phyloP scores from a whole-genome alignment of 2,888 invertebrate species.

The Vandiemenella viatica region DNA sequence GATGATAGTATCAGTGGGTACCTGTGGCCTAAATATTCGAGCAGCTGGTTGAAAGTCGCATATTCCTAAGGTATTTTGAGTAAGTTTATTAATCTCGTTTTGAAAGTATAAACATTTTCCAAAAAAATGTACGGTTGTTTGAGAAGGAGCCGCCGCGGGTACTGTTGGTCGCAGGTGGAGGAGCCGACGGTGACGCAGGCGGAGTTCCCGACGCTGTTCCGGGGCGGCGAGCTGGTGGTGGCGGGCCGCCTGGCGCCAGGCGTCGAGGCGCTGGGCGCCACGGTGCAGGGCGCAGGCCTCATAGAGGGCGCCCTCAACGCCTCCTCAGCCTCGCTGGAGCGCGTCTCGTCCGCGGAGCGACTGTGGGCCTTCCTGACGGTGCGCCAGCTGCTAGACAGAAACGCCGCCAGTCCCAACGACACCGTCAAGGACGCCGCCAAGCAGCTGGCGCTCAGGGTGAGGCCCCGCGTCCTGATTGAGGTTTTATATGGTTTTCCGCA shows the following conservation, averaged over 20 bases:
- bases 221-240: slow-evolving; percentile 46
- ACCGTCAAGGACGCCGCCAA: not conserved
- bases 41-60: no score
- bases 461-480: no score
- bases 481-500: no score
- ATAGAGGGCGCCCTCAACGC: not conserved
- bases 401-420: not conserved
- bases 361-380: slow-evolving; percentile 54
- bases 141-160: no score
- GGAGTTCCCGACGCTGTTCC: slow-evolving; percentile 41
- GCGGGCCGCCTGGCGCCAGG: slow-evolving; percentile 32
- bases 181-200: slow-evolving; percentile 35
- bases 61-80: no score
- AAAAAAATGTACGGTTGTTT: no score
- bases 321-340: no score
- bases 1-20: no score
- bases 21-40: no score
- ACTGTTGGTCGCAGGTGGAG: slow-evolving; percentile 29
- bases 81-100: no score
- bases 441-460: not conserved
- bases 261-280: not conserved
- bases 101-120: no score
- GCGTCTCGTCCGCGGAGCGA: slow-evolving; percentile 33
- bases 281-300: not conserved
- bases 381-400: slow-evolving; percentile 39